Evolutionary conservation across 2,113 vertebrate species (phyloP), one percentile per base, ranked within the genome.

Genomic region (Sander lucioperca): DNA sequence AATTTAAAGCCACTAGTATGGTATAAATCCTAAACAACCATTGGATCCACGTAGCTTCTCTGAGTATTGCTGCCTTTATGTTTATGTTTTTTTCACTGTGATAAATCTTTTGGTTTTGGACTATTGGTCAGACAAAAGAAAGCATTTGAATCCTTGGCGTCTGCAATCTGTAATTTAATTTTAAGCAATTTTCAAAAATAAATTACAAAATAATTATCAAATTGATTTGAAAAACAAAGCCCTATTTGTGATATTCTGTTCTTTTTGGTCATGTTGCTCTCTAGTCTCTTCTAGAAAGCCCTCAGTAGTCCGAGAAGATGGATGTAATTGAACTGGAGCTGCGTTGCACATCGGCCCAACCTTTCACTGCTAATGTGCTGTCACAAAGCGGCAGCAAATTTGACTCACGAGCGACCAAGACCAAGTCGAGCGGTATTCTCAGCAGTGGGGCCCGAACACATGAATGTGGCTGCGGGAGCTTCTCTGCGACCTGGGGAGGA

Each of bases 401-500:
- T 2, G 11, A 47, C 63, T 76, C 68, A 30, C 36, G 27, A 82
- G 66, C 62, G 53, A 65, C 62, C 67, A 1, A 76, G 83, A 43
- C 39, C 10, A 63, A 86, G 71, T 75, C 21, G 39, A 45, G 85
- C 23, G 25, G 59, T 18, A 39, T 90, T 86, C 65, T 84, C 73
- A 65, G 64, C 79, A 74, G 50, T 23, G 80, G 72, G 64, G 53
- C 63, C 30, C 16, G 15, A 72, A 39, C 74, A 66, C 82, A 75
- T 72, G 74, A 88, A 65, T 86, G 82, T 80, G 83, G 78, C 87
- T 88, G 74, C 51, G 48, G 91, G 86, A 82, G 70, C 85, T 77
- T 82, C 83, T 91, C 84, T 74, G 70, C 50, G 45, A 81, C 76
- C 54, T 10, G 62, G 68, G 67, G 53, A 74, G 67, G 80, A 93